These are phyloP conservation scores for Mormyrops boulengeri DNA, from an alignment of 2,797 vertebrate genomes.

Conservation along the genomic window DNA sequence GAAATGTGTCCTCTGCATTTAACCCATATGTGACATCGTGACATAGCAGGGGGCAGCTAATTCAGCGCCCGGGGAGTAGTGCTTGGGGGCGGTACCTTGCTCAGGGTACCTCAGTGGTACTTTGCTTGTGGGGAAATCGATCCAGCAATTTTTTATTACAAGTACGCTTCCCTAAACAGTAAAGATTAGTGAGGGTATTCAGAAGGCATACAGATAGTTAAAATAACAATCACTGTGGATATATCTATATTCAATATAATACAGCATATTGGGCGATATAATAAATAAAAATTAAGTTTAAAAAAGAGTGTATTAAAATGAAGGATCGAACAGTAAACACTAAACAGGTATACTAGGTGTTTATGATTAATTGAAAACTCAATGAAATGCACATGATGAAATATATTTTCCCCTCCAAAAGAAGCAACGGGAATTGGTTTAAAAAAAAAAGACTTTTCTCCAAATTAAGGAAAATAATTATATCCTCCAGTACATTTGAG, in stretches of 20 bases:
- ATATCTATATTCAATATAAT: not conserved
- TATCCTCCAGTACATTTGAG: not conserved
- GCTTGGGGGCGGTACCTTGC: not conserved
- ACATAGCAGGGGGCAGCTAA: not conserved
- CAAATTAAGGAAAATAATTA: not conserved
- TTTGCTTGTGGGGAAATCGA: not conserved
- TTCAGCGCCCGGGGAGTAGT: not conserved
- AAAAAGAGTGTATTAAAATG: not conserved
- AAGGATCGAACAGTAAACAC: not conserved
- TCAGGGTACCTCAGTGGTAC: not conserved
- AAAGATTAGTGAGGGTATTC: not conserved
- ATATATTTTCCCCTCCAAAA: not conserved
- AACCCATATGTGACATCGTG: not conserved
- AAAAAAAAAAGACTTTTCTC: not conserved
- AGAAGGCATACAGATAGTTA: not conserved
- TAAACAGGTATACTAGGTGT: not conserved
- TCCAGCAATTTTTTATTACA: not conserved
- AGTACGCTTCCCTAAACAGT: not conserved
- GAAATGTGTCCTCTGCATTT: not conserved
- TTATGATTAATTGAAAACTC: not conserved
- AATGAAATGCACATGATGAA: not conserved
- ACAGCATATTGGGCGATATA: not conserved
- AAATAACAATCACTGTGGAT: not conserved
- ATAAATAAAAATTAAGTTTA: not conserved
- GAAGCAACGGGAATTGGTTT: not conserved